Percentiles rank a stretch among this genome's conserved stretches.
phyloP scores from a whole-genome alignment of 2,113 vertebrate genomes.

The Etia nguti region DNA sequence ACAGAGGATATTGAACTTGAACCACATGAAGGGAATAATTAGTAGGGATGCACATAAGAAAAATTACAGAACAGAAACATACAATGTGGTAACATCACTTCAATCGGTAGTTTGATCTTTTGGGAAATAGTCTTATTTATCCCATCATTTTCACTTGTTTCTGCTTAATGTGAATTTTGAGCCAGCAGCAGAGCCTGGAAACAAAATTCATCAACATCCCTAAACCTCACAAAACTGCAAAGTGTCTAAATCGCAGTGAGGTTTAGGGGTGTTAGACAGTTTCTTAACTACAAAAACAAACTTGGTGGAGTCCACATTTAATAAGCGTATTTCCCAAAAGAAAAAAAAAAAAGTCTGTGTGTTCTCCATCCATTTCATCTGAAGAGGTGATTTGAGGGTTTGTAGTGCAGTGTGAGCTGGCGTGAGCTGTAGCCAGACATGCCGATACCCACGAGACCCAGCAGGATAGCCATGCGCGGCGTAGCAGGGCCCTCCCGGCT shows the following conservation, averaged over 20 bases:
- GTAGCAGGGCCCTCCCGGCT: conserved; percentile 62
- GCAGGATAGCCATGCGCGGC: conserved; percentile 67
- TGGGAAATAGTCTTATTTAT: background rate
- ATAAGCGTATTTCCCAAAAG: background rate
- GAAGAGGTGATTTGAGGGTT: conserved; percentile 61
- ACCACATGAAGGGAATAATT: background rate
- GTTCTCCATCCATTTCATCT: conserved; percentile 33
- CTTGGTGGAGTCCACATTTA: background rate
- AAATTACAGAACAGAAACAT: background rate
- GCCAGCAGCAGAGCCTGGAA: background rate
- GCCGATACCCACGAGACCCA: conserved; percentile 77
- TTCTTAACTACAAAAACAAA: background rate
- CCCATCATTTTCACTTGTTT: background rate
- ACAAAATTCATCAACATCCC: background rate
- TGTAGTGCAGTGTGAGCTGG: conserved; percentile 76
- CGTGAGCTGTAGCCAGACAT: conserved; percentile 80
- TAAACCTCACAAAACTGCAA: background rate
- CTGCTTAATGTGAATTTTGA: background rate
- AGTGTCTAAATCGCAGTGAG: background rate
- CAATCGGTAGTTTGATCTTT: background rate
- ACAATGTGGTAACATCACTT: background rate
- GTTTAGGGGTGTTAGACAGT: background rate
- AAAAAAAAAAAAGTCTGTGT: background rate
- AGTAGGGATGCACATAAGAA: conserved; percentile 6
- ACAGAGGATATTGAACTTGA: conserved; percentile 1